phyloP scores from a whole-genome alignment of 2,797 vertebrate genomes.

The Momotus momota region DNA sequence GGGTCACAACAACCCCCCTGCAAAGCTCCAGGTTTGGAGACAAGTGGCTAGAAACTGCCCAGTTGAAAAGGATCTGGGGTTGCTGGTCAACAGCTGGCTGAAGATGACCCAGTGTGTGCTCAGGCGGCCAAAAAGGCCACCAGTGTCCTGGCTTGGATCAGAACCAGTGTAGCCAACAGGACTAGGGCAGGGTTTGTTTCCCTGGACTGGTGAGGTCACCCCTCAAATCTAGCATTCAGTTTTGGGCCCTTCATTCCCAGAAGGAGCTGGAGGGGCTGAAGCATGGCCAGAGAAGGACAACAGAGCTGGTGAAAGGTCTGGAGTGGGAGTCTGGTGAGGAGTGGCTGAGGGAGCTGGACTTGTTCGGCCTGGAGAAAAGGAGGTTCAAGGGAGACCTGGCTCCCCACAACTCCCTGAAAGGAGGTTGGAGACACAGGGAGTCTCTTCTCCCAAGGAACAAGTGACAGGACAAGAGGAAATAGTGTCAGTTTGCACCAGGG shows the following conservation, averaged over 20 bases:
- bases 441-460: background rate
- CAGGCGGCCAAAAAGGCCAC: background rate
- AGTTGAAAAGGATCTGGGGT: rapidly evolving
- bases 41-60: background rate
- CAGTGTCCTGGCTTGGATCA: background rate
- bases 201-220: background rate
- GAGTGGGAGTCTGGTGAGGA: background rate
- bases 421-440: rapidly evolving
- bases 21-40: rapidly evolving
- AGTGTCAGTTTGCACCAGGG: rapidly evolving
- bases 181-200: background rate
- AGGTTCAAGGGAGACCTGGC: rapidly evolving
- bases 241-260: background rate
- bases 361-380: background rate
- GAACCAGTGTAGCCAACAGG: rapidly evolving
- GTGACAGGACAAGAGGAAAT: rapidly evolving
- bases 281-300: background rate
- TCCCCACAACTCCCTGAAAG: background rate
- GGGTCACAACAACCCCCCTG: background rate
- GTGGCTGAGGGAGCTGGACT: background rate
- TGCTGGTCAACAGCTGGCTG: rapidly evolving
- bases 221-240: background rate
- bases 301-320: background rate
- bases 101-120: background rate
- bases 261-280: background rate